Evolutionary conservation across 2,797 vertebrate species (phyloP).

Genomic region (Danio kyathit): DNA sequence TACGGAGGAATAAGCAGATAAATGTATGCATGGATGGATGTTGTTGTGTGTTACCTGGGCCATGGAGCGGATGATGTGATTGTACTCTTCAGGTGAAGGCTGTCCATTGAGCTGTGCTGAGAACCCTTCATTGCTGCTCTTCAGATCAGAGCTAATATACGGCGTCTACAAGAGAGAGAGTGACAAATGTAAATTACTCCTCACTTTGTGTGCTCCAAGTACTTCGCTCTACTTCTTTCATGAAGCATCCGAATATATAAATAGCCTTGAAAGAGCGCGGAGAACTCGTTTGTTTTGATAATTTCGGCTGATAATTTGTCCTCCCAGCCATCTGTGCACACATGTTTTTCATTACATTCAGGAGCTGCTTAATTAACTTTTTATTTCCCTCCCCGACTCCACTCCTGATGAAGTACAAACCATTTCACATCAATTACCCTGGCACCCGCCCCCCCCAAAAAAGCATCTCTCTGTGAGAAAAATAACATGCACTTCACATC

Average conservation of each 20-base stretch:
- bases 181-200: not conserved
- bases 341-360: slow-evolving; percentile 50
- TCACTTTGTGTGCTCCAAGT: slow-evolving; percentile 3
- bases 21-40: not conserved
- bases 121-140: slow-evolving; percentile 76
- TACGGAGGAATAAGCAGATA: too few species aligned
- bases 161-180: slow-evolving; percentile 43
- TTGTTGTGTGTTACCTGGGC: slow-evolving; percentile 84
- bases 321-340: slow-evolving; percentile 51
- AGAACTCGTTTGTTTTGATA: slow-evolving; percentile 50
- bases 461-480: slow-evolving; percentile 43
- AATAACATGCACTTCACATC: slow-evolving; percentile 28
- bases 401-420: slow-evolving; percentile 43
- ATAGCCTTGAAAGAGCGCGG: slow-evolving; percentile 27
- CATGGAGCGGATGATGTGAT: slow-evolving; percentile 88
- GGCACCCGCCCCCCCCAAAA: slow-evolving; percentile 8
- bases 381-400: slow-evolving; percentile 34
- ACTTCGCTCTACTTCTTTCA: slow-evolving; percentile 38
- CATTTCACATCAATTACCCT: slow-evolving; percentile 40
- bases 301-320: slow-evolving; percentile 50
- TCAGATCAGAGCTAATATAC: slow-evolving; percentile 71
- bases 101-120: slow-evolving; percentile 79
- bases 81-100: slow-evolving; percentile 83
- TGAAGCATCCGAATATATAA: slow-evolving; percentile 43
- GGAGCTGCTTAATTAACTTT: slow-evolving; percentile 50